Percentiles rank a stretch among this genome's conserved stretches.
These are phyloP conservation scores for Oxycera nigricornis DNA, from an alignment of 2,888 invertebrate genomes.

Conservation along the genomic window DNA sequence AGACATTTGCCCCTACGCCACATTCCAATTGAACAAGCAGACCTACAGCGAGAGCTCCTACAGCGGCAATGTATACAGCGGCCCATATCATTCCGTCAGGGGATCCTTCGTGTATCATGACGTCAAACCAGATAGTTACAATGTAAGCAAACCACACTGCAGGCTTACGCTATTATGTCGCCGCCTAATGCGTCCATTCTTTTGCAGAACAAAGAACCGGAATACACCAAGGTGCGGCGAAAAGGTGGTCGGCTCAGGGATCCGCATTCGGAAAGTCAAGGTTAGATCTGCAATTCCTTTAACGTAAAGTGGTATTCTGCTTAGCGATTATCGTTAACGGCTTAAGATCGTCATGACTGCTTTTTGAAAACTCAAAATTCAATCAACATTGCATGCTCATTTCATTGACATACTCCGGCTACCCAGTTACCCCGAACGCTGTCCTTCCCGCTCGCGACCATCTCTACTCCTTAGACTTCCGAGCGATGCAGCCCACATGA, in stretches of 20 bases:
- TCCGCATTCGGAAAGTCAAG: conserved; percentile 85
- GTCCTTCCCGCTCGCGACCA: too few species aligned
- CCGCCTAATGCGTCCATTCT: background rate
- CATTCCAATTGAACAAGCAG: conserved; percentile 87
- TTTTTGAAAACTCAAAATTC: conserved; percentile 33
- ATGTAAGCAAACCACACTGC: conserved; percentile 52
- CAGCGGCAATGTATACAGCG: conserved; percentile 87
- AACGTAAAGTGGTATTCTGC: conserved; percentile 29
- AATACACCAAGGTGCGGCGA: conserved; percentile 83
- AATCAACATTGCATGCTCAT: conserved; percentile 40
- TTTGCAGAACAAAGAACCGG: conserved; percentile 77
- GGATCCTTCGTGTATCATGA: conserved; percentile 91
- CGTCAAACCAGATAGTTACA: conserved; percentile 70
- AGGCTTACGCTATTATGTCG: too few species aligned
- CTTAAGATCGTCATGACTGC: background rate
- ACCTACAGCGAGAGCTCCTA: conserved; percentile 90
- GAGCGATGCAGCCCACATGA: background rate
- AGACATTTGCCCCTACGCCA: conserved; percentile 92
- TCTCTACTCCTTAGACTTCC: too few species aligned
- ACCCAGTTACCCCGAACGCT: background rate
- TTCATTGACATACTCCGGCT: conserved; percentile 21
- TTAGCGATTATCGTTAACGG: background rate
- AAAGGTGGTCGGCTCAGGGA: conserved; percentile 80
- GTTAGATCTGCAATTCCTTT: conserved; percentile 60
- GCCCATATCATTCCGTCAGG: conserved; percentile 84